Conservation (phyloP, 2,113 vertebrate species). For the Nematolebias whitei region DNA sequence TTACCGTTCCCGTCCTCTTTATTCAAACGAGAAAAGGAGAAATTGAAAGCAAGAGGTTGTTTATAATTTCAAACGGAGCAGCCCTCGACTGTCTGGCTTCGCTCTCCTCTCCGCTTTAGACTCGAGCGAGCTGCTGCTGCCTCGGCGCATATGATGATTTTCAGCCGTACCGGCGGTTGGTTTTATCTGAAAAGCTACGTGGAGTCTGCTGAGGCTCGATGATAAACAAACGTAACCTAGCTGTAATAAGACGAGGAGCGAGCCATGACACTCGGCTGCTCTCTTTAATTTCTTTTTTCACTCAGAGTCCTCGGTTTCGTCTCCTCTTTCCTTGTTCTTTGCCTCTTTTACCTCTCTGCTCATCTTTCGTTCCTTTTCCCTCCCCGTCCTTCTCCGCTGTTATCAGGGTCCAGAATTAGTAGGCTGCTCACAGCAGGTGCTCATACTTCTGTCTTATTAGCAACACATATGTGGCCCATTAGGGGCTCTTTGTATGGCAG, state of each 20-base stretch:
- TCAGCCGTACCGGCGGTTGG: conserved; percentile 49
- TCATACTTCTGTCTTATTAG: conserved; percentile 70
- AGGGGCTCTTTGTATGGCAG: conserved; percentile 57
- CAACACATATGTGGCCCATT: conserved; percentile 72
- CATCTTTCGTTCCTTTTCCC: conserved; percentile 1
- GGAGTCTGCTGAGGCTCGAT: conserved; percentile 40
- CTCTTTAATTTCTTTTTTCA: conserved; percentile 8
- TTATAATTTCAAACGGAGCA: conserved; percentile 74
- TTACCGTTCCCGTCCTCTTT: conserved; percentile 80
- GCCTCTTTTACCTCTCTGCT: background rate
- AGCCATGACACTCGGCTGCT: conserved; percentile 36
- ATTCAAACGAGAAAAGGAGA: conserved; percentile 79
- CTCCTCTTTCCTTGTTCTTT: too few species aligned
- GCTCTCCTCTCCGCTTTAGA: conserved; percentile 57
- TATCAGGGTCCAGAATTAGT: conserved; percentile 53
- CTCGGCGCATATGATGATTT: conserved; percentile 64
- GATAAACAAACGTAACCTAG: conserved; percentile 71
- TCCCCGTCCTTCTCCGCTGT: conserved; percentile 22
- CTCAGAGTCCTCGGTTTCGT: conserved; percentile 11
- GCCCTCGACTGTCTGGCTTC: too few species aligned
- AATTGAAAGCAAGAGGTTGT: conserved; percentile 75
- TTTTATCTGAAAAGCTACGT: conserved; percentile 68
- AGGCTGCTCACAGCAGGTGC: conserved; percentile 58
- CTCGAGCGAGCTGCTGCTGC: conserved; percentile 34
- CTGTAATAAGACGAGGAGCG: conserved; percentile 60